Conservation (phyloP, 2,113 vertebrate genomes). For the Festucalex cinctus region DNA sequence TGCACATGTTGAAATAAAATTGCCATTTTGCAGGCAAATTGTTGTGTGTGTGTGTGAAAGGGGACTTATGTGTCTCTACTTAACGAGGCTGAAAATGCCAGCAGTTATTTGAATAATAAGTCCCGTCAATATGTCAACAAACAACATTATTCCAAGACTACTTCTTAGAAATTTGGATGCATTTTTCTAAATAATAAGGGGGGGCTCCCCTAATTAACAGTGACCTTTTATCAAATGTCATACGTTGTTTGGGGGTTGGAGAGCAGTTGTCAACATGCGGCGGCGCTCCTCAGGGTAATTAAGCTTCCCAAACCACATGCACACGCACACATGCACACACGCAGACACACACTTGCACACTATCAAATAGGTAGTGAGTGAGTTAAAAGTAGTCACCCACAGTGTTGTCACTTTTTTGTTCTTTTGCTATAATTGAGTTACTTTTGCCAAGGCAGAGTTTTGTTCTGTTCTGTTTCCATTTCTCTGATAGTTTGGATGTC, state of each 20-base stretch:
- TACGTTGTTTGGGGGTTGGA: neutral
- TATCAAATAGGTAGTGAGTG: neutral
- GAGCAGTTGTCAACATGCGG: neutral
- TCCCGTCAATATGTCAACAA: neutral
- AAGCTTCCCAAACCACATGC: neutral
- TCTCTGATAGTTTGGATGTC: no score
- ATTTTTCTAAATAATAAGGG: constrained; percentile 1
- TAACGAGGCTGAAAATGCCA: neutral
- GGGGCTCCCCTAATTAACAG: neutral
- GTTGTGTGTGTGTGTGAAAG: neutral
- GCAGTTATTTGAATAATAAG: neutral
- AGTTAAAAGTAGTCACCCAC: neutral
- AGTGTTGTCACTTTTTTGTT: neutral
- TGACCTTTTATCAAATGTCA: constrained; percentile 6
- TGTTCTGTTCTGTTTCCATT: no score
- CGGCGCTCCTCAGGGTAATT: neutral
- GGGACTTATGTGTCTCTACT: neutral
- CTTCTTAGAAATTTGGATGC: neutral
- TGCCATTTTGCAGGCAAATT: neutral
- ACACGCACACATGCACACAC: neutral
- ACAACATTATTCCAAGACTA: constrained; percentile 2
- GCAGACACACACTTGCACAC: neutral
- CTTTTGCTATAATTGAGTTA: no score
- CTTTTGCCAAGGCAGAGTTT: no score
- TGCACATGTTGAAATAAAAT: no score